These are phyloP conservation scores for Neodontobutis hainanensis DNA, from an alignment of 2,113 vertebrate genomes.

Conservation along the genomic window DNA sequence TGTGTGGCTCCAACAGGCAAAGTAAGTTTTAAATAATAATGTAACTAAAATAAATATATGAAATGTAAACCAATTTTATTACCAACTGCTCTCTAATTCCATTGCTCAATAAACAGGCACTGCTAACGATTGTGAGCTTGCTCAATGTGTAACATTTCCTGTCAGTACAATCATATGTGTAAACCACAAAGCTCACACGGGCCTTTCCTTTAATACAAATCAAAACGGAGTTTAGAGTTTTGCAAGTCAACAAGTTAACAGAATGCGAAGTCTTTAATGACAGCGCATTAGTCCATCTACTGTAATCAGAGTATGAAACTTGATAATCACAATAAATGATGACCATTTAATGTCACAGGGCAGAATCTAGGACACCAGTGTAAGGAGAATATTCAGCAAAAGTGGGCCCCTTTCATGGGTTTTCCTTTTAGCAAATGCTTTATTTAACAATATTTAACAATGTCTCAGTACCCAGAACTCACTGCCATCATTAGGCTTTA, in stretches of 20 bases:
- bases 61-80: no score
- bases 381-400: conserved; percentile 44
- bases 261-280: conserved; percentile 31
- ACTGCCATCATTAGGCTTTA: conserved; percentile 39
- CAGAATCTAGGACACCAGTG: conserved; percentile 56
- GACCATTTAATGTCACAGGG: conserved; percentile 59
- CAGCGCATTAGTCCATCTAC: conserved; percentile 14
- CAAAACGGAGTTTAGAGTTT: background rate
- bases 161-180: no score
- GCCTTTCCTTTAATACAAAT: conserved; percentile 3
- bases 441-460: conserved; percentile 64
- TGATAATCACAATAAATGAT: conserved; percentile 51
- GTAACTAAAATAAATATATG: no score
- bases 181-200: background rate
- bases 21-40: no score
- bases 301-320: conserved; percentile 37
- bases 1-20: no score
- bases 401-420: conserved; percentile 41
- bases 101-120: no score
- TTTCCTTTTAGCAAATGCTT: conserved; percentile 46
- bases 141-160: no score
- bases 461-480: conserved; percentile 40
- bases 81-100: no score
- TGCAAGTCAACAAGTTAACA: conserved; percentile 9
- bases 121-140: no score